Evolutionary conservation across 2,113 vertebrate genomes (phyloP).

Genomic region (Ptychochromis oligacanthus): DNA sequence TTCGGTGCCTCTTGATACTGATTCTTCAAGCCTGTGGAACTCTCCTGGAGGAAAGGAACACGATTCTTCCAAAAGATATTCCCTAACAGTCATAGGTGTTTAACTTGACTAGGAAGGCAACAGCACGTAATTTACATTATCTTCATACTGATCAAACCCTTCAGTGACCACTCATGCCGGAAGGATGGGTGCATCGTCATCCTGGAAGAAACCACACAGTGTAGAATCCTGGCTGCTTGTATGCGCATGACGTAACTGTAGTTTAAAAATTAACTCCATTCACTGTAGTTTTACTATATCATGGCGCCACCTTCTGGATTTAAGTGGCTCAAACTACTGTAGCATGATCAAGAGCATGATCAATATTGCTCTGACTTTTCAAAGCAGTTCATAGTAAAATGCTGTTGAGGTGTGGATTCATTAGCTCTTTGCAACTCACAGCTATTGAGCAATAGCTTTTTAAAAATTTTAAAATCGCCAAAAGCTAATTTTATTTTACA

Average conservation of each 20-base stretch:
- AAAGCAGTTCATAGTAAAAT: background rate
- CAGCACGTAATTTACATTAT: no score
- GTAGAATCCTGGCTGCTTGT: background rate
- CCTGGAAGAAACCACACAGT: rapidly evolving
- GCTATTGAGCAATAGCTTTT: background rate
- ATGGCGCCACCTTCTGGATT: constrained; percentile 51
- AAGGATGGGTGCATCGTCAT: background rate
- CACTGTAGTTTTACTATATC: background rate
- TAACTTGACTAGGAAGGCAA: no score
- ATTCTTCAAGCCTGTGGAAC: background rate
- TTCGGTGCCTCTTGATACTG: background rate
- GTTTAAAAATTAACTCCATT: background rate
- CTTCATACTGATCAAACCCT: background rate
- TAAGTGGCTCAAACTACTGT: background rate
- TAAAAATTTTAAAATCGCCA: background rate
- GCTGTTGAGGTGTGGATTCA: background rate
- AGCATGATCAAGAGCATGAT: background rate
- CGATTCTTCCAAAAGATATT: background rate
- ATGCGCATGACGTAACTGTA: background rate
- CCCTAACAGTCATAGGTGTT: background rate
- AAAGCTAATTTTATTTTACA: background rate
- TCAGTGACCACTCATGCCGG: background rate
- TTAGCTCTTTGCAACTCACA: background rate
- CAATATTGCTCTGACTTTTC: background rate
- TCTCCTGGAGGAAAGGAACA: background rate